phyloP scores from a whole-genome alignment of 2,797 vertebrate species.

The Centropyge bicolor region DNA sequence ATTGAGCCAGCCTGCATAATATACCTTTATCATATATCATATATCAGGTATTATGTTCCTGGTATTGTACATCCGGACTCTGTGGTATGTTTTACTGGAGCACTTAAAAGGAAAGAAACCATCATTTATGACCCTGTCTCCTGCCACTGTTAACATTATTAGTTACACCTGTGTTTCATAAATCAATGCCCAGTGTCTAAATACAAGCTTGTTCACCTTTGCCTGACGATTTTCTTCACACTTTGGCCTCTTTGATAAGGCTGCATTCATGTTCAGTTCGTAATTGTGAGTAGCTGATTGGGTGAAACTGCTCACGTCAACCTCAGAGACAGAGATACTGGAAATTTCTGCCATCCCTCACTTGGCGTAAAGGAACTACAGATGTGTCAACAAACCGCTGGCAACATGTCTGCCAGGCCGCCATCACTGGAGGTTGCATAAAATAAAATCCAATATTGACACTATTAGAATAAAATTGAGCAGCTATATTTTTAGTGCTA shows the following conservation, averaged over 20 bases:
- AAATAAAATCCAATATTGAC: neutral
- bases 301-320: neutral
- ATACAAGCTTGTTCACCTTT: neutral
- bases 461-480: neutral
- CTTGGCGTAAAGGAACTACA: neutral
- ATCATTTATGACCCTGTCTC: neutral
- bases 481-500: neutral
- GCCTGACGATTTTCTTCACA: neutral
- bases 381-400: neutral
- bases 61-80: neutral
- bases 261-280: neutral
- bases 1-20: neutral
- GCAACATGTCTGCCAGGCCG: neutral
- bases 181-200: neutral
- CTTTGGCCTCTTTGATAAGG: neutral
- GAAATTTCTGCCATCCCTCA: neutral
- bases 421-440: neutral
- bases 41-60: neutral
- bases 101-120: neutral
- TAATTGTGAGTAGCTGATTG: neutral
- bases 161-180: neutral
- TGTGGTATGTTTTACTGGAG: slow-evolving; percentile 1
- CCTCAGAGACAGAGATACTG: neutral
- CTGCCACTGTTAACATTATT: neutral
- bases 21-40: neutral